These are phyloP conservation scores for Takifugu rubripes DNA, from an alignment of 2,797 vertebrate genomes.

Conservation along the genomic window DNA sequence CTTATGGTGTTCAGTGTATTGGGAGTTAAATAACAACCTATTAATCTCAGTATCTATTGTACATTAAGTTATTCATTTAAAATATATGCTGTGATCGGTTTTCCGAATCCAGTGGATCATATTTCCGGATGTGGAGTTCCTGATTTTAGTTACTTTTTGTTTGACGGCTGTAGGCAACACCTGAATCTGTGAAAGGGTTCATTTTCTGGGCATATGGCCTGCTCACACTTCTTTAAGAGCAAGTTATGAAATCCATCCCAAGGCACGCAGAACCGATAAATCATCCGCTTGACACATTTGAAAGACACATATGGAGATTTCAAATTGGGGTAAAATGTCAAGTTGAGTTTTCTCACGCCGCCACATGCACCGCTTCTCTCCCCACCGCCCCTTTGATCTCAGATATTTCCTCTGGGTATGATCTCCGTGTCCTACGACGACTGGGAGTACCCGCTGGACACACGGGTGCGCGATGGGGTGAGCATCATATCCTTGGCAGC, in stretches of 20 bases:
- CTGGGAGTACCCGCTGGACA: constrained; percentile 94
- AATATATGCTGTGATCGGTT: no score
- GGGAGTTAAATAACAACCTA: no score
- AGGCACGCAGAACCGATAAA: constrained; percentile 21
- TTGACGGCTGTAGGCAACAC: constrained; percentile 8
- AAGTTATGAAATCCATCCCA: constrained; percentile 22
- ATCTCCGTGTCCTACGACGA: constrained; percentile 95
- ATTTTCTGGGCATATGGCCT: constrained; percentile 13
- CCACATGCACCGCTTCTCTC: constrained; percentile 6
- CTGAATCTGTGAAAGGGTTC: constrained; percentile 8
- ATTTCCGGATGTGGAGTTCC: constrained; percentile 14
- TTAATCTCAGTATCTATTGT: no score
- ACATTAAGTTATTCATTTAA: no score
- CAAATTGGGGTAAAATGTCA: constrained; percentile 12
- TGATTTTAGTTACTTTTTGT: constrained; percentile 5
- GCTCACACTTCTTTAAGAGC: constrained; percentile 16
- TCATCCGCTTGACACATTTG: constrained; percentile 23
- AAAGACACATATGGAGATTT: constrained; percentile 14
- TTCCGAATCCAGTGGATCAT: background rate
- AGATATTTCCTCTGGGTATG: constrained; percentile 91
- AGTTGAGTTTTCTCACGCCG: no score
- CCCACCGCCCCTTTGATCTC: constrained; percentile 9
- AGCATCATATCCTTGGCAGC: constrained; percentile 91
- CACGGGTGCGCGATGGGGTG: constrained; percentile 87
- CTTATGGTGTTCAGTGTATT: background rate